Conservation (phyloP, 1,140 invertebrate genomes). For the Manduca sexta region DNA sequence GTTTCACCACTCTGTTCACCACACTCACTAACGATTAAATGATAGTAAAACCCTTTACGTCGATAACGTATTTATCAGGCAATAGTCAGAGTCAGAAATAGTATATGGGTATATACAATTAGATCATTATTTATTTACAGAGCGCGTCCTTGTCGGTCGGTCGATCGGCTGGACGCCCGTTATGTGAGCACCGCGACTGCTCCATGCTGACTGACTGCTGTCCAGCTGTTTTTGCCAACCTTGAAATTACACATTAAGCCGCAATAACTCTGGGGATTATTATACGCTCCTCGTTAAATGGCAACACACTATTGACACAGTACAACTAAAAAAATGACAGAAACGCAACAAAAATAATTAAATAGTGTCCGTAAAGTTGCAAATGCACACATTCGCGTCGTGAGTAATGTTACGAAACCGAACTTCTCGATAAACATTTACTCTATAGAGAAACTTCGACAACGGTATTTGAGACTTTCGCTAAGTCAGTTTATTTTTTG, state of each 20-base stretch:
- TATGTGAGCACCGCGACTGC: slow-evolving; percentile 37
- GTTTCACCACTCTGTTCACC: slow-evolving; percentile 2
- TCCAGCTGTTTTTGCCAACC: slow-evolving; percentile 31
- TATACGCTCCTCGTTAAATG: too few relatives aligned
- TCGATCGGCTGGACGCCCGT: slow-evolving; percentile 26
- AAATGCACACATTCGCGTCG: slow-evolving; percentile 14
- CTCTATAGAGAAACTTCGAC: slow-evolving; percentile 22
- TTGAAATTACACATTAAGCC: slow-evolving; percentile 41
- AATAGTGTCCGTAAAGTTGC: slow-evolving; percentile 2
- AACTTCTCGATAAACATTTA: slow-evolving; percentile 24
- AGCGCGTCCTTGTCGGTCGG: slow-evolving; percentile 26
- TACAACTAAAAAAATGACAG: too few relatives aligned
- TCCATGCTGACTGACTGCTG: slow-evolving; percentile 29
- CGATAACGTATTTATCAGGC: slow-evolving; percentile 3
- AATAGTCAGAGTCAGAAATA: slow-evolving; percentile 54
- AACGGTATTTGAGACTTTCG: slow-evolving; percentile 37
- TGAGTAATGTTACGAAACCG: slow-evolving; percentile 26
- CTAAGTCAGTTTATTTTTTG: slow-evolving; percentile 19
- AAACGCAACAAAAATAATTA: too few relatives aligned
- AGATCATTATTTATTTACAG: slow-evolving; percentile 72
- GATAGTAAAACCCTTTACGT: not conserved
- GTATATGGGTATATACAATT: slow-evolving; percentile 54
- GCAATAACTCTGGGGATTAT: slow-evolving; percentile 1
- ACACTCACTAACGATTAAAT: not conserved
- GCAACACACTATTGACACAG: too few relatives aligned